Base-by-base conservation (phyloP, 1,140 invertebrate species). In the Ephestia elutella region DNA sequence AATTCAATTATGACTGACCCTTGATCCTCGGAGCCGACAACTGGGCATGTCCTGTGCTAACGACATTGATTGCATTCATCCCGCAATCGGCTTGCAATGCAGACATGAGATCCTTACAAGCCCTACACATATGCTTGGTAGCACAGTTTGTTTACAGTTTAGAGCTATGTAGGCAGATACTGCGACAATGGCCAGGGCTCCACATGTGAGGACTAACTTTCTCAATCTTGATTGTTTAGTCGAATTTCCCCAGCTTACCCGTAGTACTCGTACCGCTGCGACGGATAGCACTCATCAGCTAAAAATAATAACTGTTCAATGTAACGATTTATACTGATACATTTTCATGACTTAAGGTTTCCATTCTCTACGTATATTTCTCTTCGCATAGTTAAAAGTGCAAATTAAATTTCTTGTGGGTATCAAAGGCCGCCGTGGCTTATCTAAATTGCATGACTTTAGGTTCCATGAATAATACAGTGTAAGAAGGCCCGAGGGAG, bases 1-100 rank as follows among this genome's bases (percentile, higher is more conserved):
- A 56, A 68, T 63, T 76, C 63, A 80, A 78, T 76, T 80, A 74
- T 63, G 56, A 56, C 55, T 76, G 75, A 78, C 78, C 78, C 64
- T 59, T 76, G 68, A 72, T 76, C 71, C 61, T 66, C 35, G 25
- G 60, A 63, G 63, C 44, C 56, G 58, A n/a, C 62, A 57, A 60
- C 62, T 51, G 53, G 54, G 49, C 62, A 63, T 62, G 62, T 68
- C 67, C 59, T 58, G 62, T 59, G 32, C 15, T 49, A 21, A 17
- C 7, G 8, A 48, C 57, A 54, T 54, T 59, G 57, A 59, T 59
- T 59, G 30, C 49, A 25, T 44, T 58, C 32, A 58, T 53, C 7
- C 20, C 21, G 11, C 50, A 25, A 20, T 50, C 4, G 8, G n/a
- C 18, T 53, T 15, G 38, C 4, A 44, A 1, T 44, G 38, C 38